Conservation (phyloP, 2,797 vertebrate species). For the Gymnothorax reevesii region DNA sequence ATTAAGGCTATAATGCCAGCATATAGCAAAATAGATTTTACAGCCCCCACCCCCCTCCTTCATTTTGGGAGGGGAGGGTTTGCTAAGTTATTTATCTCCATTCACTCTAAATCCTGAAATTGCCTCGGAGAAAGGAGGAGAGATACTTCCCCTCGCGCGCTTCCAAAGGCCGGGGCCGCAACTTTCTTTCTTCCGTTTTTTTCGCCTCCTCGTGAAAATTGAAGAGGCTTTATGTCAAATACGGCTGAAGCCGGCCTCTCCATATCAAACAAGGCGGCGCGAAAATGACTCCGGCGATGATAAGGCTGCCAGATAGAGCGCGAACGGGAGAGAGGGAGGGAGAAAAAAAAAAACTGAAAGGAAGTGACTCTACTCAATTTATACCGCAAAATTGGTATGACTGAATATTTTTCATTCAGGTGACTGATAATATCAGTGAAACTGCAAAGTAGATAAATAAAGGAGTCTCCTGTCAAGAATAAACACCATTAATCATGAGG, state of each 20-base stretch:
- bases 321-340: slow-evolving; percentile 47
- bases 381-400: slow-evolving; percentile 99
- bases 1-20: slow-evolving; percentile 71
- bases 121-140: slow-evolving; percentile 80
- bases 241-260: slow-evolving; percentile 98
- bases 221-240: slow-evolving; percentile 99
- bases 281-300: slow-evolving; percentile 99
- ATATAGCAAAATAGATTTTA: slow-evolving; percentile 79
- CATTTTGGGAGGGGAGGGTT: slow-evolving; percentile 67
- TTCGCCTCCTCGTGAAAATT: slow-evolving; percentile 80
- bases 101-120: slow-evolving; percentile 97
- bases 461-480: slow-evolving; percentile 99
- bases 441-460: slow-evolving; percentile 99
- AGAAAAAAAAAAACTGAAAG: slow-evolving; percentile 67
- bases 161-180: slow-evolving; percentile 83
- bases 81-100: slow-evolving; percentile 90
- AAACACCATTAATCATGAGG: slow-evolving; percentile 99
- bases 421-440: slow-evolving; percentile 98
- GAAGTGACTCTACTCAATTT: slow-evolving; percentile 99
- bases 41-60: slow-evolving; percentile 60
- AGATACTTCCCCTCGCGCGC: slow-evolving; percentile 68
- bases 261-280: slow-evolving; percentile 96
- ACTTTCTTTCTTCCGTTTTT: slow-evolving; percentile 74
- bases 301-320: slow-evolving; percentile 97
- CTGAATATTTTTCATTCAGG: slow-evolving; percentile 99